A percentile compares a stretch with the other conserved stretches of the same genome.
Evolutionary conservation across 2,797 vertebrate genomes (phyloP).

Genomic region (Gobio occitaniae): DNA sequence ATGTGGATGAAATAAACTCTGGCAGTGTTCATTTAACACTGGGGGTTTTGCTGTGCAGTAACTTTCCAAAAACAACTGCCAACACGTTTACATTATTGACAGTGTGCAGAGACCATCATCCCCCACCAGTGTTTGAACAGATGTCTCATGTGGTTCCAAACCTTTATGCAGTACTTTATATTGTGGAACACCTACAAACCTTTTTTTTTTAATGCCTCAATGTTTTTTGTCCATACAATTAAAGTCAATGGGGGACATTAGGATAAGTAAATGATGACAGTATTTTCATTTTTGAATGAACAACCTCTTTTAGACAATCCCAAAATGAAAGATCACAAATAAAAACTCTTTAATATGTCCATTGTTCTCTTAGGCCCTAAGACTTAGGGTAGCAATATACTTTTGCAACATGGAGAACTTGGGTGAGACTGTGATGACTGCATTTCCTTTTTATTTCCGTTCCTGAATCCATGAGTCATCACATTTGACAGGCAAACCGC

Average conservation of each 20-base stretch:
- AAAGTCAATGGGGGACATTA: neutral
- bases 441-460: conserved; percentile 38
- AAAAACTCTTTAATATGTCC: neutral
- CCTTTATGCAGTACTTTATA: neutral
- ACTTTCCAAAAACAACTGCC: neutral
- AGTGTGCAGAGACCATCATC: neutral
- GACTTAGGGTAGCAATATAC: neutral
- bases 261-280: neutral
- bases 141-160: neutral
- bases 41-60: neutral
- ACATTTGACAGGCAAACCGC: conserved; percentile 39
- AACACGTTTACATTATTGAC: neutral
- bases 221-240: neutral
- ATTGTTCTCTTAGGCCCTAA: no score
- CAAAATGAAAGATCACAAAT: neutral
- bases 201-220: neutral
- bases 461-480: conserved; percentile 46
- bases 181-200: neutral
- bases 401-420: neutral
- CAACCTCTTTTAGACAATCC: neutral
- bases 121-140: neutral
- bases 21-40: neutral
- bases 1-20: neutral
- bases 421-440: conserved; percentile 23
- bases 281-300: neutral